Evolutionary conservation across 2,888 invertebrate genomes (phyloP), one percentile per base, ranked within the genome.

Genomic region (Hypomecis atomaria): DNA sequence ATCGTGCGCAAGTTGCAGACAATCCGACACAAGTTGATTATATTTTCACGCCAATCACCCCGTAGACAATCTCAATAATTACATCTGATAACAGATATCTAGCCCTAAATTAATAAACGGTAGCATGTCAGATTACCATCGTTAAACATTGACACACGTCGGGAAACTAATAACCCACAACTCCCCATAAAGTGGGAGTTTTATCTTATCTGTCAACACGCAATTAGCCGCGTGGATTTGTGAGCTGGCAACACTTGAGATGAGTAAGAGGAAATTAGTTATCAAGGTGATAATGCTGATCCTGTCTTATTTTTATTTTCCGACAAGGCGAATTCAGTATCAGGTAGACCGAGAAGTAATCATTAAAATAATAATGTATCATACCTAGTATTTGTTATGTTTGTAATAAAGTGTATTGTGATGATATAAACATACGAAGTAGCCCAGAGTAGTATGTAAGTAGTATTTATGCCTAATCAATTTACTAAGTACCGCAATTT

Each of bases 131-230:
- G 67, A 62, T 69, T 64, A 73, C 59, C 64, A 72, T 65, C 61
- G 71, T 76, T 72, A 77, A 69, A 71, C 72, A 72, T 54, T 66
- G 72, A 71, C 73, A 70, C 71, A 68, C 73, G 76, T 73, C 67
- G 62, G 75, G 71, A 52, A 59, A 70, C 75, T 80, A 83, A 83
- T 83, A 80, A 78, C 73, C 62, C 67, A 65, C 70, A 70, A 71
- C 71, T 74, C 78, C 74, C 76, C 70, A 77, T 75, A 75, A 71
- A 72, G 72, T 69, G 76, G 77, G 78, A 67, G 71, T 45, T 65
- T 80, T 85, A 90, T 89, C 89, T 90, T 73, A 90, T 90, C 90
- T 84, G 85, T 84, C 81, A 87, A 86, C 88, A 87, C 81, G 84
- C 81, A 85, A 88, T 86, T 85, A 82, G 79, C 78, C 74, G 84